Base-by-base conservation (phyloP, 2,797 vertebrate genomes). In the Acrocephalus scirpaceus region DNA sequence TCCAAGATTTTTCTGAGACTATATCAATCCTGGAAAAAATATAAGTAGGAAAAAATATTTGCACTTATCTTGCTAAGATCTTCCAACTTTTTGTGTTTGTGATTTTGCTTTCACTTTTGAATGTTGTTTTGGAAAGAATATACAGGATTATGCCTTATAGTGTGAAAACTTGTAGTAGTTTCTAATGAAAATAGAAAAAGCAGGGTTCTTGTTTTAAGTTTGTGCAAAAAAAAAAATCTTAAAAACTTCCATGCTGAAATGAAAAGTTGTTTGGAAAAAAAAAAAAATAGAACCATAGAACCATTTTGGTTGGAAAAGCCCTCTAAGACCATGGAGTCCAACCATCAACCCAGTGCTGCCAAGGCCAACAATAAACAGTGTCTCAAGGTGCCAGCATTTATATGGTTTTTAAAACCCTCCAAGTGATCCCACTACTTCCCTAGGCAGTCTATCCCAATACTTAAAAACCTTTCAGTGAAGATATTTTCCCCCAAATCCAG, bases 221-320 rank as follows among this genome's bases (percentile, higher is more conserved):
- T 38, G 2, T 50, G 69, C 4, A 0, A 36, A 9, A 8, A 8
- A 71, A 22, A 72, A 62, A 27, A 4, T 7, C 16, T 57, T 53
- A 3, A 40, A 48, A 81, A 15, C 2, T 44, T 78, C 4, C 13
- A 22, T 30, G 27, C 1, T 10, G 22, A 65, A 75, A 57, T 26
- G 13, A 70, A 81, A 87, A 64, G 0, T 6, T 0, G 0, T 38
- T 70, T 29, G 12, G 11, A 42, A 44, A 69, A 27, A 42, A 54
- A 22, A 42, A 85, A 32, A 38, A 16, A 20, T 14, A 18, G 10
- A 61, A 7, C 3, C 14, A 61, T 9, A 12, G 17, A 62, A n/a
- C 5, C 0, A 0, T 32, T 81, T 58, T 15, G 4, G 34, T 76
- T 60, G 22, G n/a, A 47, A 82, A 57, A 64, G 5, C 2, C 7